Conservation (phyloP, 1,140 invertebrate genomes). For the Eupeodes corollae region DNA sequence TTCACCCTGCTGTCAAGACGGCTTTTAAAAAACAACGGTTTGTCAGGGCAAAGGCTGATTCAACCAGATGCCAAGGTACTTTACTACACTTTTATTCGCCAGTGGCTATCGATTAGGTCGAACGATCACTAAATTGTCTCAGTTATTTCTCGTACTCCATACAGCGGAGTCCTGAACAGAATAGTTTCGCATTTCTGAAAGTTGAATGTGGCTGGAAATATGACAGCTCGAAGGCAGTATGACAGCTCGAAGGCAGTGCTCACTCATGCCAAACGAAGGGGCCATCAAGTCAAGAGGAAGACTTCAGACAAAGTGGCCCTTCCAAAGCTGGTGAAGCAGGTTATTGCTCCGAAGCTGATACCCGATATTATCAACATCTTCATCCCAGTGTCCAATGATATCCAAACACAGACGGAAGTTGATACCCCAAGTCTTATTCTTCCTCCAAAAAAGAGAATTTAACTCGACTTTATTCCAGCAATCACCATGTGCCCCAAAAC, state of each 20-base stretch:
- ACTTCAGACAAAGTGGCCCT: too few species aligned
- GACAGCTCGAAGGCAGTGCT: constrained; percentile 44
- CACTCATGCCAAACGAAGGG: constrained; percentile 45
- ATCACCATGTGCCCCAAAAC: neutral
- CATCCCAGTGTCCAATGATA: neutral
- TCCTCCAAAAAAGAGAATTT: neutral
- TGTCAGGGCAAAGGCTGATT: too few species aligned
- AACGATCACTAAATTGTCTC: too few species aligned
- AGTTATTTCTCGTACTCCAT: too few species aligned
- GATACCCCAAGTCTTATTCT: neutral
- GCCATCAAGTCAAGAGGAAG: constrained; percentile 34
- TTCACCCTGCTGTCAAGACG: too few species aligned
- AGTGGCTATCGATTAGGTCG: too few species aligned
- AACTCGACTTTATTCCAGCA: neutral
- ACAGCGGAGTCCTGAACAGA: too few species aligned
- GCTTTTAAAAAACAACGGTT: too few species aligned
- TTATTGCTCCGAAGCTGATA: neutral
- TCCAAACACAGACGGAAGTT: neutral
- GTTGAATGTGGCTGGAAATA: constrained; percentile 38
- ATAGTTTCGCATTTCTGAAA: too few species aligned
- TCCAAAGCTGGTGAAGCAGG: neutral
- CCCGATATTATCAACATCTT: neutral
- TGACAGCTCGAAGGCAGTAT: too few species aligned
- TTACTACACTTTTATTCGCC: too few species aligned
- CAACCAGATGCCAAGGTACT: too few species aligned